Conservation (phyloP, 2,797 vertebrate genomes). For the Microctenopoma stevenorrisi region DNA sequence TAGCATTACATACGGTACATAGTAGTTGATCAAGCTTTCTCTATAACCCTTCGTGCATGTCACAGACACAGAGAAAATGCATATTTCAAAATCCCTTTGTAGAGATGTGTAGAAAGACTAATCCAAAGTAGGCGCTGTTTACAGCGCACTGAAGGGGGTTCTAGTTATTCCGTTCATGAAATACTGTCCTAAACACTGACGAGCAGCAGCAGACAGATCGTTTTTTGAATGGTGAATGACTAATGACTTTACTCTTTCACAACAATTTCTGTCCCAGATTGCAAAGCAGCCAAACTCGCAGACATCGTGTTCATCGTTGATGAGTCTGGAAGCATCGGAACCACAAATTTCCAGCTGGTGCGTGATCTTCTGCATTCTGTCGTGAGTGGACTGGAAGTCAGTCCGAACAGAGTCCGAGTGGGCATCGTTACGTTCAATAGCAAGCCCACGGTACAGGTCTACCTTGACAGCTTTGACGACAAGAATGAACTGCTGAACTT, state of each 20-base stretch:
- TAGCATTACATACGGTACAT: too few species aligned
- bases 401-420: conserved; percentile 70
- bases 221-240: neutral
- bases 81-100: too few species aligned
- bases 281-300: conserved; percentile 75
- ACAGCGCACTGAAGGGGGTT: neutral
- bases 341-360: conserved; percentile 79
- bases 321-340: conserved; percentile 78
- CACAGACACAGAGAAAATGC: too few species aligned
- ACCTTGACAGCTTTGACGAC: conserved; percentile 78
- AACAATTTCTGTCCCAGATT: conserved; percentile 71
- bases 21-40: too few species aligned
- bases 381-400: conserved; percentile 76
- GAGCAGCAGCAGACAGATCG: too few species aligned
- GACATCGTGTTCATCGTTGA: conserved; percentile 89
- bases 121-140: neutral
- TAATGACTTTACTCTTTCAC: conserved; percentile 8
- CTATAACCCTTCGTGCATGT: too few species aligned
- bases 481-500: conserved; percentile 80
- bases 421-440: conserved; percentile 83
- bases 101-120: too few species aligned
- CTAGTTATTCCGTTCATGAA: too few species aligned
- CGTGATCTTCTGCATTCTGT: conserved; percentile 82
- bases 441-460: conserved; percentile 69
- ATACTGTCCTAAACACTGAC: neutral